These are phyloP conservation scores for Tyrannus savana DNA, from an alignment of 2,113 vertebrate species.

Conservation along the genomic window DNA sequence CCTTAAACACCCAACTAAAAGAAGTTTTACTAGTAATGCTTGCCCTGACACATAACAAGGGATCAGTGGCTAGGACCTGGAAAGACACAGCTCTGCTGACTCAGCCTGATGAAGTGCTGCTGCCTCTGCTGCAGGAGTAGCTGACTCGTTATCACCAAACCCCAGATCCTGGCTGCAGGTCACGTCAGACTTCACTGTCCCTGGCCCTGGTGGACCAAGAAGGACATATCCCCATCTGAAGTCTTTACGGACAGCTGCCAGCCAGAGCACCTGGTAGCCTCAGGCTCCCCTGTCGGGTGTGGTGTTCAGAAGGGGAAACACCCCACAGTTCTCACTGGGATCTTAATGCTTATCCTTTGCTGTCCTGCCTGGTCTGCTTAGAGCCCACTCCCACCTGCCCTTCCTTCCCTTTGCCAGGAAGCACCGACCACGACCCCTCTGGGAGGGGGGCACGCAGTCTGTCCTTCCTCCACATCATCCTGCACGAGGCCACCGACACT, in stretches of 20 bases:
- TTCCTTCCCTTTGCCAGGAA: background rate
- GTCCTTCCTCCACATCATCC: background rate
- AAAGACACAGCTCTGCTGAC: background rate
- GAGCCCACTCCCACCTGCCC: background rate
- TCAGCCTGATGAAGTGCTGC: background rate
- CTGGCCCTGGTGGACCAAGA: background rate
- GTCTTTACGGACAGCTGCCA: background rate
- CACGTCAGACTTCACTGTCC: background rate
- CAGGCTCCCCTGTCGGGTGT: background rate
- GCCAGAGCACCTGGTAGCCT: background rate
- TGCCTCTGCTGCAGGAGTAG: background rate
- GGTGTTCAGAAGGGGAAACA: background rate
- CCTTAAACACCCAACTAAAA: background rate
- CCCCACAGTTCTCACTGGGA: background rate
- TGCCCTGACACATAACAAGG: background rate
- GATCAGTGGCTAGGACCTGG: background rate
- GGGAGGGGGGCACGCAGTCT: rapidly evolving
- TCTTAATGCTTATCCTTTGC: background rate
- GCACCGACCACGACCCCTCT: rapidly evolving
- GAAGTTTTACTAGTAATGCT: background rate
- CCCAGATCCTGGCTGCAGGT: background rate
- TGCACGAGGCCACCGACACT: background rate
- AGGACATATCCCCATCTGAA: background rate
- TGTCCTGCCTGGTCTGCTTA: background rate
- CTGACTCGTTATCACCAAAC: background rate